Base-by-base conservation (phyloP, 2,113 vertebrate species). In the Neogobius melanostomus region DNA sequence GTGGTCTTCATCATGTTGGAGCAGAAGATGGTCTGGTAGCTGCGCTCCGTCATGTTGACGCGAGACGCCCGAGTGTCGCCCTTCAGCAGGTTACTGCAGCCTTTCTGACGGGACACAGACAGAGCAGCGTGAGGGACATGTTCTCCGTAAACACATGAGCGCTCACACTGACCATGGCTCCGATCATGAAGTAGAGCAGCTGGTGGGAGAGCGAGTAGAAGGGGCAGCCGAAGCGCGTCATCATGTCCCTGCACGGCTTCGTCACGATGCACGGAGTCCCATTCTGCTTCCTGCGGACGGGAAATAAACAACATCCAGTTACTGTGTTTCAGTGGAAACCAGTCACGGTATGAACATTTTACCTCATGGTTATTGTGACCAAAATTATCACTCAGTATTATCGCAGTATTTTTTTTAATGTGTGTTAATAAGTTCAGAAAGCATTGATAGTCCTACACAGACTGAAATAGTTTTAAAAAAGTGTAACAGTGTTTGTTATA, bases 1-100 rank as follows among this genome's bases (percentile, higher is more conserved):
- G 87, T 96, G 86, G 91, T 75, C 73, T 92, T 92, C 93, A 95
- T 94, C 94, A 95, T 95, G 88, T 94, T 95, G 81, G 94, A 93
- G 53, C 95, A 96, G 91, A 94, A 95, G 74, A 95, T 85, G 72
- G 74, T 83, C 79, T 92, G 82, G 69, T 95, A 95, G 76, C 66
- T 82, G 8, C 57, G 66, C 7, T 92, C 91, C 0, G 93, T 94
- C 80, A 93, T 88, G 89, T 93, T 93, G 69, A 80, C 69, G 6
- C 89, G 80, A 0, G 91, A 87, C 0, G 76, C 47, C 15, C 91
- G 87, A 3, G 79, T 83, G 78, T 92, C 91, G 0, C 92, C 92
- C 50, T 92, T 91, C 50, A 94, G 86, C 79, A 94, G 89, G 81
- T 86, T 88, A 69, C 81, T 88, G 79, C 93, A 94, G 42, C 92